Evolutionary conservation across 2,113 vertebrate genomes (phyloP).

Genomic region (Dipodomys spectabilis): DNA sequence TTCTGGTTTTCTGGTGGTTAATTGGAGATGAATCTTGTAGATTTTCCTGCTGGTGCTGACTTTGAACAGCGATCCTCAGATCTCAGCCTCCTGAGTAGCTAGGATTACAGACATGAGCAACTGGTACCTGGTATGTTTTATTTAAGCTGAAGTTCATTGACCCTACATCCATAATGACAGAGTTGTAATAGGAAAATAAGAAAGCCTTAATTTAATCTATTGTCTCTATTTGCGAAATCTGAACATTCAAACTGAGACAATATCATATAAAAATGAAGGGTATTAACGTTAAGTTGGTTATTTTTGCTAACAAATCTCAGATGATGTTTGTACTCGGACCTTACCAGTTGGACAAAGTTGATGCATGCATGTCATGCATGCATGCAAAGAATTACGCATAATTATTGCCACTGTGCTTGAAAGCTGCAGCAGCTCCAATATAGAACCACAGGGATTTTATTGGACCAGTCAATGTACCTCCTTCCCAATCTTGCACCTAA

Average conservation of each 20-base stretch:
- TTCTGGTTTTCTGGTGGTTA: too few relatives aligned
- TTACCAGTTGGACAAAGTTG: background rate
- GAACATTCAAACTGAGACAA: background rate
- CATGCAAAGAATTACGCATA: background rate
- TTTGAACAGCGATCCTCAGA: too few relatives aligned
- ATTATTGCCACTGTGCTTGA: background rate
- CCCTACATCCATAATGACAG: too few relatives aligned
- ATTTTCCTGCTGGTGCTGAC: too few relatives aligned
- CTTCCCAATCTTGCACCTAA: background rate
- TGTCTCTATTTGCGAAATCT: constrained; percentile 2
- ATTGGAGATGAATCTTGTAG: too few relatives aligned
- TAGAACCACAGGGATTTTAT: background rate
- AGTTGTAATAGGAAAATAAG: background rate
- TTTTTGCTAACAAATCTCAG: background rate
- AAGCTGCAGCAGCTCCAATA: background rate
- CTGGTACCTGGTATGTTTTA: too few relatives aligned
- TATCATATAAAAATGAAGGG: background rate
- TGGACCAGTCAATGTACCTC: background rate
- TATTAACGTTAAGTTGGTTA: too few relatives aligned
- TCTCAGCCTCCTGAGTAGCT: too few relatives aligned
- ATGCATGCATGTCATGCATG: too few relatives aligned
- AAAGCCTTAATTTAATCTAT: background rate
- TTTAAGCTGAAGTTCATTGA: background rate
- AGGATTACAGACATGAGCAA: too few relatives aligned
- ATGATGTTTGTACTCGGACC: background rate